Evolutionary conservation across 2,888 invertebrate species (phyloP).

Genomic region (Drymonia ruficornis): DNA sequence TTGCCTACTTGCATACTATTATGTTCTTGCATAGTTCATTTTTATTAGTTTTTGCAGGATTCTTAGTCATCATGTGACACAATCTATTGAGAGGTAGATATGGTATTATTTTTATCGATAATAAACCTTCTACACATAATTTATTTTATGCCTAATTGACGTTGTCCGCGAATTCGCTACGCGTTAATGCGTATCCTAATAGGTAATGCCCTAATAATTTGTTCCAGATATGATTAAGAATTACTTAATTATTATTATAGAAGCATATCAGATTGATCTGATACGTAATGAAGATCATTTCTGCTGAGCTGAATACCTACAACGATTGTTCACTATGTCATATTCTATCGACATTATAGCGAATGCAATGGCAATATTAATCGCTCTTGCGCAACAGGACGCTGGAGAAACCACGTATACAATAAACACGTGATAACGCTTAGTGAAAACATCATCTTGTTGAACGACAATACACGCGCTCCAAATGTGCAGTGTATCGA

Average conservation of each 20-base stretch:
- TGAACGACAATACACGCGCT: conserved; percentile 21
- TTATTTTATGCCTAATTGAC: no score
- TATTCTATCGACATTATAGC: not conserved
- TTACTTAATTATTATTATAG: no score
- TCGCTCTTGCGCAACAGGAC: conserved; percentile 5
- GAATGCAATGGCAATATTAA: not conserved
- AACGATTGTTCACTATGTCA: no score
- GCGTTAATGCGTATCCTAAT: no score
- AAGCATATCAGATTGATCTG: no score
- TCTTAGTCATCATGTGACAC: not conserved
- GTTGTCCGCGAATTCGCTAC: no score
- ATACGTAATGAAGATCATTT: no score
- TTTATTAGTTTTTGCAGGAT: not conserved
- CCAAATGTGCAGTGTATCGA: conserved; percentile 41
- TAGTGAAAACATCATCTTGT: conserved; percentile 19
- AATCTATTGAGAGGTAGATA: not conserved
- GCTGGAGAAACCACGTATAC: conserved; percentile 11
- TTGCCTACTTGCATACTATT: not conserved
- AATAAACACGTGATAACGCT: conserved; percentile 14
- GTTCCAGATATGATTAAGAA: no score
- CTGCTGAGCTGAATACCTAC: no score
- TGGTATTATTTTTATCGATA: no score
- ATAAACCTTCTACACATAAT: no score
- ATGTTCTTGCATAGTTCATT: not conserved
- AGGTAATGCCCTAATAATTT: no score